These are phyloP conservation scores for Corydoras sp. DNA, from an alignment of 2,113 vertebrate genomes.

Conservation along the genomic window DNA sequence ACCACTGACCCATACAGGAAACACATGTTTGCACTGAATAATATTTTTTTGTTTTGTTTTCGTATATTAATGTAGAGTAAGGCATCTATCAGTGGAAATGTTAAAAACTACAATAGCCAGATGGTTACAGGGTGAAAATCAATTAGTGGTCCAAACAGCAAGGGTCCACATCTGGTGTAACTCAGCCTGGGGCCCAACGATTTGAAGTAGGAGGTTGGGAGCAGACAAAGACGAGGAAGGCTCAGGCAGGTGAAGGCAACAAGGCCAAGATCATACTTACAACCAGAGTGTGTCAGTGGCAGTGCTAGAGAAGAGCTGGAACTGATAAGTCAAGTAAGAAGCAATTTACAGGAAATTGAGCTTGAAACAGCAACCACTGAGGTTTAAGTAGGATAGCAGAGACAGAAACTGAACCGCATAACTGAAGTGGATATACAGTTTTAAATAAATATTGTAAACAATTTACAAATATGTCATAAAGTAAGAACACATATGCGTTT, in stretches of 20 bases:
- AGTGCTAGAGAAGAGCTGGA: conserved; percentile 1
- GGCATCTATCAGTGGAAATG: conserved; percentile 65
- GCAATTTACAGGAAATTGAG: no score
- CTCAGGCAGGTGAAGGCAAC: conserved; percentile 84
- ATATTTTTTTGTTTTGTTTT: no score
- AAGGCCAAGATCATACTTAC: conserved; percentile 24
- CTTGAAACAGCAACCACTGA: background rate
- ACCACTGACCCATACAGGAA: no score
- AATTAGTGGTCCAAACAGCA: conserved; percentile 79
- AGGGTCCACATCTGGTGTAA: conserved; percentile 86
- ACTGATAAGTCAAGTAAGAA: background rate
- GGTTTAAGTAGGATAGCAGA: background rate
- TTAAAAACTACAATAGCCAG: conserved; percentile 74
- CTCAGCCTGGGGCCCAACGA: conserved; percentile 61
- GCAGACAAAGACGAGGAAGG: conserved; percentile 52
- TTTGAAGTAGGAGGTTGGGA: conserved; percentile 59
- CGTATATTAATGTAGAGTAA: conserved; percentile 32
- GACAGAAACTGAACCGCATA: background rate
- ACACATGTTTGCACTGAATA: no score
- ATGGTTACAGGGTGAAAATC: conserved; percentile 77
- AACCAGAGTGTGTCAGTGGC: conserved; percentile 1
- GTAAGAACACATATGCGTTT: no score
- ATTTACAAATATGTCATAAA: no score
- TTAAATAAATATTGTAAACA: no score
- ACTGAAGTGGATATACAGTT: no score